Conservation (phyloP, 1,140 invertebrate species). For the Drosophila insularis region DNA sequence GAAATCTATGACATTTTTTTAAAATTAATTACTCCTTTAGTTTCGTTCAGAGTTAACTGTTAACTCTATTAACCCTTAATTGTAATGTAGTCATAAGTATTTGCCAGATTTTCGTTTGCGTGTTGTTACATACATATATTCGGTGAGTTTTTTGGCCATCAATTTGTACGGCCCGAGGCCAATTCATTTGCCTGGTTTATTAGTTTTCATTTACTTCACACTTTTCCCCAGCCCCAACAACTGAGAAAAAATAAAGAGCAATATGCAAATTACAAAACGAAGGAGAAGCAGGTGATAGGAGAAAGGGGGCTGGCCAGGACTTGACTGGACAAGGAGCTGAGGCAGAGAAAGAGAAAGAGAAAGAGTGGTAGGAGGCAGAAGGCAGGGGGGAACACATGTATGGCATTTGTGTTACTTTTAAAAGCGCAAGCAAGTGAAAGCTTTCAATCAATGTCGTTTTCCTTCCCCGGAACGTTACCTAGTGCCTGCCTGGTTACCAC, state of each 20-base stretch:
- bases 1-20: too few species aligned
- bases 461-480: background rate
- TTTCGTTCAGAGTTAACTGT: too few species aligned
- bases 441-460: constrained; percentile 70
- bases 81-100: background rate
- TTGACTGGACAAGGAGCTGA: too few species aligned
- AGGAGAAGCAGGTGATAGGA: constrained; percentile 3
- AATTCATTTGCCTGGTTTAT: constrained; percentile 35
- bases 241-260: background rate
- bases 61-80: too few species aligned
- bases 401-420: constrained; percentile 51
- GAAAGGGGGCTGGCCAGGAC: background rate
- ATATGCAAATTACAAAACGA: constrained; percentile 60
- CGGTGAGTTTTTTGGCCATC: background rate
- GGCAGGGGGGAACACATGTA: background rate
- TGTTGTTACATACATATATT: too few species aligned
- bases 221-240: constrained; percentile 14
- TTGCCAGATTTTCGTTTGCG: background rate
- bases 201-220: constrained; percentile 31
- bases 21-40: too few species aligned
- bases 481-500: too few species aligned
- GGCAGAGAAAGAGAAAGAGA: too few species aligned
- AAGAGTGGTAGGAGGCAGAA: background rate
- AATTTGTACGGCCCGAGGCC: constrained; percentile 8
- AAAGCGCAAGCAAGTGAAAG: constrained; percentile 75